Evolutionary conservation across 2,113 vertebrate genomes (phyloP), one percentile per base, ranked within the genome.

Genomic region (Protobothrops mucrosquamatus): DNA sequence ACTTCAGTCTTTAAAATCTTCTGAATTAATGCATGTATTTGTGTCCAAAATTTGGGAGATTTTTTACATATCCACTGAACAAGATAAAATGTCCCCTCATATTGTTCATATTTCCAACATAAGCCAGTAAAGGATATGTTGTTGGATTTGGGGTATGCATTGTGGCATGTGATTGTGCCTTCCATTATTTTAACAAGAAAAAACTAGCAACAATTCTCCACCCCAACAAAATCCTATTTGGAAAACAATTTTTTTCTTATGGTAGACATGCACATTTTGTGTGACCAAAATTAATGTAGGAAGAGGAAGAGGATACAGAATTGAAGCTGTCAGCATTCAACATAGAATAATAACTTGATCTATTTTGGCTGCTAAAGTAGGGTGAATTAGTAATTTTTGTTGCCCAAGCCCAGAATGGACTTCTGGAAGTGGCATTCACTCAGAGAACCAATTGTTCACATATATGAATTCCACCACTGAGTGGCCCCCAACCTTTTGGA

Each of bases 171-270:
- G 9, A 22, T 59, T 51, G 64, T 22, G 11, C 29, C 54, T 89
- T 89, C 15, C n/a, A 15, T 52, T 91, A 69, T 64, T 93, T 92
- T 43, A 93, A 94, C 90, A 12, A 23, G 88, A 3, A 87, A 94
- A 88, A 10, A 34, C 29, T 10, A 69, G 18, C 11, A 74, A 22
- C 6, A 52, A 43, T 1, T 57, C 14, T 81, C 34, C 74, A 87
- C 5, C 15, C 48, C 6, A 52, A 87, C 11, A 15, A 52, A 51
- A 29, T 29, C 14, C 18, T 55, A 55, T 54, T 4, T 54, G 87
- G 87, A n/a, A 88, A 88, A 20, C 52, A 34, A 29, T 57, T 48
- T 18, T 10, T 24, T 15, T 2, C 12, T 69, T 88, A 10, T 88
- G 29, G 0, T 55, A 88, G 14, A 6, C 18, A 20, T 29, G 87